Conservation (phyloP, 2,113 vertebrate genomes). For the Ictalurus furcatus region DNA sequence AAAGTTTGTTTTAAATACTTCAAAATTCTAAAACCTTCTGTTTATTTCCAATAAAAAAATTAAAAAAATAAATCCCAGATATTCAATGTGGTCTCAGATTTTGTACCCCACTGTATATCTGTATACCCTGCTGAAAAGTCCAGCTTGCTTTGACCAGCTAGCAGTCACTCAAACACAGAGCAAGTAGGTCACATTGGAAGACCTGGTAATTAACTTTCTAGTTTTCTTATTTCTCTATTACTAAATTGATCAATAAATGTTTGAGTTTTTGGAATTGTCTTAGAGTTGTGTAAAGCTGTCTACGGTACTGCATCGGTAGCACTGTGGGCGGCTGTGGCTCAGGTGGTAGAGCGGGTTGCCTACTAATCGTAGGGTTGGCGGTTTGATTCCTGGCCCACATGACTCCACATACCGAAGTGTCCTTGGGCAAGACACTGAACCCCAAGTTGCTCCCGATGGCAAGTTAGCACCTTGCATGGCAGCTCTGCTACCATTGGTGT, state of each 20-base stretch:
- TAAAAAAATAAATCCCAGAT: neutral
- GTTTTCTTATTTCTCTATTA: neutral
- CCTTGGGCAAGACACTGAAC: too few species aligned
- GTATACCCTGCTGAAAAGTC: neutral
- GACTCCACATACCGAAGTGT: too few species aligned
- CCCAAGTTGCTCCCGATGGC: too few species aligned
- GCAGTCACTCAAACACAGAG: neutral
- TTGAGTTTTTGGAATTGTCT: neutral
- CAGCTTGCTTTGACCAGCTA: neutral
- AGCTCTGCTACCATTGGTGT: too few species aligned
- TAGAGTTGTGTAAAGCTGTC: neutral
- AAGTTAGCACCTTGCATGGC: too few species aligned
- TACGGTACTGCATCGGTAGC: neutral
- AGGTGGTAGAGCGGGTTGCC: too few species aligned
- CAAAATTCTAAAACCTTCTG: neutral
- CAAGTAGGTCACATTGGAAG: neutral
- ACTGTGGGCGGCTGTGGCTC: neutral
- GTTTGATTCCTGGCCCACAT: too few species aligned
- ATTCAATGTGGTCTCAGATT: neutral
- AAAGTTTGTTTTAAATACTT: neutral
- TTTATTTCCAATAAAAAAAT: neutral
- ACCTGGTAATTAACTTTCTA: neutral
- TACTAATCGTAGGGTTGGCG: too few species aligned
- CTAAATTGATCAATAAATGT: neutral
- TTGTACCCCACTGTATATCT: neutral